These are phyloP conservation scores for Microtus oregoni DNA, from an alignment of 2,113 vertebrate genomes.

Conservation along the genomic window DNA sequence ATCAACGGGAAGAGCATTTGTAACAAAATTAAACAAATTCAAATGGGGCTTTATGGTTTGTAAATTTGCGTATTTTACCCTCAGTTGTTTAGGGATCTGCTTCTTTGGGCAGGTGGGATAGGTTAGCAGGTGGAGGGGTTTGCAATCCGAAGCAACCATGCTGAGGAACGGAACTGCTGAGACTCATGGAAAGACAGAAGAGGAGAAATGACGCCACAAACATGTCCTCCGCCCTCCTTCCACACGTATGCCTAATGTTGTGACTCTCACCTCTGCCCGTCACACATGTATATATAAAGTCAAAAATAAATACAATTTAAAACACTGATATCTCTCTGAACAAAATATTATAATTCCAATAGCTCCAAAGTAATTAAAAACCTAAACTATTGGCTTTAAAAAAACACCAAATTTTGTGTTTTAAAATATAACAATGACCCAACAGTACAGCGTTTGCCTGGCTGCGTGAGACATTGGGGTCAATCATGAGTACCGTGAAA, in stretches of 20 bases:
- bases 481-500: background rate
- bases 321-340: background rate
- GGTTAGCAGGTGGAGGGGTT: background rate
- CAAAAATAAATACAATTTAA: background rate
- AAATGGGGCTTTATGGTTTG: background rate
- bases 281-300: too few relatives aligned
- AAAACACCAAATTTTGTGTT: slow-evolving; percentile 5
- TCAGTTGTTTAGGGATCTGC: slow-evolving; percentile 9
- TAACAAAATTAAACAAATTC: slow-evolving; percentile 10
- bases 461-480: background rate
- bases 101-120: background rate
- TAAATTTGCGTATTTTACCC: background rate
- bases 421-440: background rate
- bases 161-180: background rate
- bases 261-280: background rate
- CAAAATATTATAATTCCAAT: background rate
- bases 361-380: slow-evolving; percentile 18
- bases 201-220: background rate
- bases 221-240: background rate
- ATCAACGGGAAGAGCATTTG: background rate
- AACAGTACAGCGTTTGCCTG: background rate
- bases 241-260: rapidly evolving
- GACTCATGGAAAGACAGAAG: background rate
- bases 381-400: background rate
- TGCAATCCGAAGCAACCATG: background rate